Evolutionary conservation across 2,888 invertebrate genomes (phyloP).

Genomic region (Epirrita christyi): DNA sequence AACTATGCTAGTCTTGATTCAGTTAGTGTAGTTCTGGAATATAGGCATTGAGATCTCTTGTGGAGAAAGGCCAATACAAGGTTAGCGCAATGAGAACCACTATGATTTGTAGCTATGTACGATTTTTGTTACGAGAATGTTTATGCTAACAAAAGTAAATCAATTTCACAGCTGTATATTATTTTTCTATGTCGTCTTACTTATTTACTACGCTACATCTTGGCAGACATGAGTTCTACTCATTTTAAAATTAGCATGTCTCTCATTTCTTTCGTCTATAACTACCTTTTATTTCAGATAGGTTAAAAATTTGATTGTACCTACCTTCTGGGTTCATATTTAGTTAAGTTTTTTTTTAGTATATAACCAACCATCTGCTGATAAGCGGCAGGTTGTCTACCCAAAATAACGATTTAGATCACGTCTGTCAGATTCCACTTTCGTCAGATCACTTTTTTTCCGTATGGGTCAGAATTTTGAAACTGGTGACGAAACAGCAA

Average conservation of each 20-base stretch:
- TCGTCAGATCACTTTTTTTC: too few relatives aligned
- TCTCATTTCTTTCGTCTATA: constrained; percentile 17
- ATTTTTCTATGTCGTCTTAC: constrained; percentile 35
- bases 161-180: constrained; percentile 34
- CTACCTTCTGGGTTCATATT: constrained; percentile 45
- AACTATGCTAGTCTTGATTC: too few relatives aligned
- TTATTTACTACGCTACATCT: constrained; percentile 21
- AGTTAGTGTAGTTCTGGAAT: neutral
- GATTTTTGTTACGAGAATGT: constrained; percentile 30
- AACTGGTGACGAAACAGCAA: too few relatives aligned
- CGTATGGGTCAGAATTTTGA: too few relatives aligned
- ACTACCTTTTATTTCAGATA: constrained; percentile 4
- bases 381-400: neutral
- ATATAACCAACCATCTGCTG: neutral
- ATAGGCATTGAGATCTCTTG: constrained; percentile 3
- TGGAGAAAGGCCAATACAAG: constrained; percentile 1
- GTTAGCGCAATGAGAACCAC: constrained; percentile 11
- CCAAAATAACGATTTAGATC: too few relatives aligned
- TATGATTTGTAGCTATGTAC: constrained; percentile 29
- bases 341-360: constrained; percentile 49
- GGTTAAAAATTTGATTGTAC: constrained; percentile 14
- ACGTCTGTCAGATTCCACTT: too few relatives aligned
- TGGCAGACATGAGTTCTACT: constrained; percentile 15
- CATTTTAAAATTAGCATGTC: constrained; percentile 19
- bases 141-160: constrained; percentile 33